Evolutionary conservation across 2,797 vertebrate species (phyloP).

Genomic region (Glyptemys insculpta): DNA sequence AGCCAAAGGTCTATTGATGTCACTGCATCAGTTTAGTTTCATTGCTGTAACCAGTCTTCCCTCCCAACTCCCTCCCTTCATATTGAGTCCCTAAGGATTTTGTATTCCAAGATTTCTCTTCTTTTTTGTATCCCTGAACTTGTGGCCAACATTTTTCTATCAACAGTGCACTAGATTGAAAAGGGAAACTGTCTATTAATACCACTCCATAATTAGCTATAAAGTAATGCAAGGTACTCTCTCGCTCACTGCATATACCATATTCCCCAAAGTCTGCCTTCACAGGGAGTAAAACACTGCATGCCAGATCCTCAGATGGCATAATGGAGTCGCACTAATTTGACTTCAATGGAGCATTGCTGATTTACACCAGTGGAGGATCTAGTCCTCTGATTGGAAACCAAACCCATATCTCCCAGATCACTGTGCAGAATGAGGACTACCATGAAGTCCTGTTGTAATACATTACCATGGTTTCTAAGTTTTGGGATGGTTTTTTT

Average conservation of each 20-base stretch:
- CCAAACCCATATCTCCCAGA: slow-evolving; percentile 25
- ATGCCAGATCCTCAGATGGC: slow-evolving; percentile 7
- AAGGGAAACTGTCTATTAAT: not conserved
- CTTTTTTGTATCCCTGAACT: not conserved
- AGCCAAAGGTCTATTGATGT: slow-evolving; percentile 22
- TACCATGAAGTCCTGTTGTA: slow-evolving; percentile 1
- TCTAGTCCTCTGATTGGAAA: not conserved
- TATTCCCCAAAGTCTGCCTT: not conserved
- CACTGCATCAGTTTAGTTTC: slow-evolving; percentile 7
- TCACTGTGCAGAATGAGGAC: not conserved
- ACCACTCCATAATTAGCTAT: not conserved
- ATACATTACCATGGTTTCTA: not conserved
- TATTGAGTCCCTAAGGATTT: not conserved
- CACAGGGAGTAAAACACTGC: not conserved
- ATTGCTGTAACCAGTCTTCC: not conserved
- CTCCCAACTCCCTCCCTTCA: not conserved
- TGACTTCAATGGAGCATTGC: too few species aligned
- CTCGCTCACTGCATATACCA: not conserved
- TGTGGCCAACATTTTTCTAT: rapidly evolving
- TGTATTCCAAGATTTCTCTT: not conserved
- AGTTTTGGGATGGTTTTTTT: not conserved
- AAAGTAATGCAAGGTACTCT: not conserved
- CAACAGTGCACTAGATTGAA: not conserved
- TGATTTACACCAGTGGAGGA: too few species aligned
- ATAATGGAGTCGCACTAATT: not conserved